Evolutionary conservation across 1,140 invertebrate genomes (phyloP), one percentile per base, ranked within the genome.

Genomic region (Matsumurasca onukii): DNA sequence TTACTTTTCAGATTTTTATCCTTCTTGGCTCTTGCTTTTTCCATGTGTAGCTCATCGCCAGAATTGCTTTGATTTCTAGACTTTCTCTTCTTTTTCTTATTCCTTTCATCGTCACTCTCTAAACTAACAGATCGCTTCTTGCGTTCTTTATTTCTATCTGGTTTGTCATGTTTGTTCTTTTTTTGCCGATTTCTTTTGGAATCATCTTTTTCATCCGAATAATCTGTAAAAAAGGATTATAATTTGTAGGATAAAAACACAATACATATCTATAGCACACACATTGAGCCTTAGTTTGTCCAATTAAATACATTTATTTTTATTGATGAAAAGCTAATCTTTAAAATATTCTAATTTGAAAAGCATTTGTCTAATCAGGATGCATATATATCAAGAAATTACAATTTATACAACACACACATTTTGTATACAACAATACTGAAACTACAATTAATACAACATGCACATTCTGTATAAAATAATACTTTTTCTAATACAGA

Each of bases 31-130:
- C 49, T 63, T 25, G 48, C 62, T 29, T 66, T 66, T 9, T 66
- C 29, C 49, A 52, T 68, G 22, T 64, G 25, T 45, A 66, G 39
- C 49, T 71, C 67, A 61, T 3, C 12, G 25, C 30, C 25, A 25
- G 24, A 25, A 15, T 73, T 69, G 48, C 61, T 71, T 48, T 73
- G 64, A 25, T 69, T 51, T 1, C 67, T 57, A 25, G 63, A 39
- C 66, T 55, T 67, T 20, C 55, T 51, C 1, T 66, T 62, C 22
- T 45, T 12, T 49, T 67, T 57, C 25, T 25, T 66, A 27, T 65
- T 34, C 34, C 63, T 39, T 22, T 69, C 64, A 15, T 71, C 64
- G 30, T 72, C 69, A 13, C 70, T 63, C 22, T 68, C 69, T 12
- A 68, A 52, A 31, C 55, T 30, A 69, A 57, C 64, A 45, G 29